Base-by-base conservation (phyloP, 2,797 vertebrate genomes). In the Anguilla megastoma region DNA sequence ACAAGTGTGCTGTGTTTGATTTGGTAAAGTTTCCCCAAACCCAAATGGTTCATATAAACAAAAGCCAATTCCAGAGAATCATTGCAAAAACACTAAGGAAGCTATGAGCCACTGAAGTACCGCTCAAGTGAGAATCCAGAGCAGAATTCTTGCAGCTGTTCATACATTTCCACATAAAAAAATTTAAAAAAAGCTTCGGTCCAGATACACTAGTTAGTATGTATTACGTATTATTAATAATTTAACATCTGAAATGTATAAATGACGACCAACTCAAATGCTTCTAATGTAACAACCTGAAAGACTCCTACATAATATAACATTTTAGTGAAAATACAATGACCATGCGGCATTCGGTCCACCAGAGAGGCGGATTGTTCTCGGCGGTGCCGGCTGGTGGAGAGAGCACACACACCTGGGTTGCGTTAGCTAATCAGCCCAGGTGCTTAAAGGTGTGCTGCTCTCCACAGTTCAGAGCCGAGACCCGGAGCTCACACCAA, bases 31-130 rank as follows among this genome's bases (percentile, higher is more conserved):
- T 74, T 33, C 27, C 3, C 10, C 0, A 14, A 74, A 74, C 30
- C 69, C 69, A 74, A 74, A 33, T 74, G 69, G 69, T 74, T 74
- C 27, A 74, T 74, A 74, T 36, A 74, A 74, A 74, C 30, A 54
- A 74, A 36, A 74, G 9, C 10, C 69, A 9, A 33, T 74, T 16
- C 30, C 27, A 14, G 10, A 36, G 1, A 74, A 33, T 33, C 12
- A 1, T 10, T 12, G 14, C 3, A 2, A 1, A 33, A 82, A 82
- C 21, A 8, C 33, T 41, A 36, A 45, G 76, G 16, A 80, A 45
- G 45, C 33, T 41, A 36, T 45, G 36, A 79, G 30, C 3, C 74
- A 79, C 74, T 41, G 33, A 41, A 36, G 10, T 76, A 16, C 2
- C 33, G 71, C 71, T 76, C 71, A 76, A 76, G n/a, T 76, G 71